These are phyloP conservation scores for Ophonus ardosiacus DNA, from an alignment of 2,888 invertebrate species.

Conservation along the genomic window DNA sequence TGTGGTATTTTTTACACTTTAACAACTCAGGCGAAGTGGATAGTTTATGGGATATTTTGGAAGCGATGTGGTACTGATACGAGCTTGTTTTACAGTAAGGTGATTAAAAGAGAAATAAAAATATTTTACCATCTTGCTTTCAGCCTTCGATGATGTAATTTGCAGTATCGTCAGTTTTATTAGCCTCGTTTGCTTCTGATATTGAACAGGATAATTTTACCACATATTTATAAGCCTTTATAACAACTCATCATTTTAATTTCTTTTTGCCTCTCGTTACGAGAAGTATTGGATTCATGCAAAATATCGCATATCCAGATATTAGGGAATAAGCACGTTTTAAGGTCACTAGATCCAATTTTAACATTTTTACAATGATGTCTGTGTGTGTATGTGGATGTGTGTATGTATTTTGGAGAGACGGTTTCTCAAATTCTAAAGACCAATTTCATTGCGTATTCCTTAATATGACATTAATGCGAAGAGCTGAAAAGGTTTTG, in stretches of 20 bases:
- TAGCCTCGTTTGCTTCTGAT: background rate
- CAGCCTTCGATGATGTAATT: background rate
- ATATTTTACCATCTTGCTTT: slow-evolving; percentile 1
- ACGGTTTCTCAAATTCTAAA: too few species aligned
- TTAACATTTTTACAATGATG: too few species aligned
- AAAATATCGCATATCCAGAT: too few species aligned
- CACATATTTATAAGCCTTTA: background rate
- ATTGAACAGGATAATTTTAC: background rate
- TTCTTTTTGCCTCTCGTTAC: background rate
- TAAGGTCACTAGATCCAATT: too few species aligned
- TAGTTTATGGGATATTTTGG: slow-evolving; percentile 34
- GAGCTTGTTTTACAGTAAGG: slow-evolving; percentile 32
- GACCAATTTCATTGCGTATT: too few species aligned
- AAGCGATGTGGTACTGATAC: slow-evolving; percentile 26
- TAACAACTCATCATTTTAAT: background rate
- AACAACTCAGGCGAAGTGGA: background rate
- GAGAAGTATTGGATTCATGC: too few species aligned
- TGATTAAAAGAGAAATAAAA: slow-evolving; percentile 32
- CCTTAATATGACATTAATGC: too few species aligned
- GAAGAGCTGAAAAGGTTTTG: too few species aligned
- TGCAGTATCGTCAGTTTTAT: background rate
- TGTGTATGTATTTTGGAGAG: too few species aligned
- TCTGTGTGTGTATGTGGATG: too few species aligned
- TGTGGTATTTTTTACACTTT: slow-evolving; percentile 45
- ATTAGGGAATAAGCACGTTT: too few species aligned